Conservation (phyloP, 2,797 vertebrate genomes). For the Phrynocephalus guinanensis region DNA sequence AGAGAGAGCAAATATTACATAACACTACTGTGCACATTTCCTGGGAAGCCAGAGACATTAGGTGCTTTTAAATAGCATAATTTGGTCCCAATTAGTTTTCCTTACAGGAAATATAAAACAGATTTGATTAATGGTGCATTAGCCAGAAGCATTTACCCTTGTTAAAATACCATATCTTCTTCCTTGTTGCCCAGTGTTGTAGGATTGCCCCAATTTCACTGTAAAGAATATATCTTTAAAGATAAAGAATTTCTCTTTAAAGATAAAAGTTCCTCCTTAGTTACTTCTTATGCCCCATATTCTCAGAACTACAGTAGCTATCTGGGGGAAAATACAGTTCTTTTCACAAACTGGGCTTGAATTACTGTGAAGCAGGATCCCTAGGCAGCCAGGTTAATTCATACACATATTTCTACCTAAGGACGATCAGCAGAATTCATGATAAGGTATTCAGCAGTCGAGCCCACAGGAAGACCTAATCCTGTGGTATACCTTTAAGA, state of each 20-base stretch:
- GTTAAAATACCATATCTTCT: not conserved
- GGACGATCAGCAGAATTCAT: not conserved
- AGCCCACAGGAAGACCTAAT: not conserved
- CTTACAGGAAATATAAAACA: not conserved
- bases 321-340: not conserved
- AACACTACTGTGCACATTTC: not conserved
- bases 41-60: not conserved
- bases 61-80: not conserved
- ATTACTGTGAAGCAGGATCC: not conserved
- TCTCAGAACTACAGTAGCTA: not conserved
- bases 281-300: too few species aligned
- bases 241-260: not conserved
- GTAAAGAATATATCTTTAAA: not conserved
- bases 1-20: not conserved
- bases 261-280: not conserved
- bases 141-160: not conserved
- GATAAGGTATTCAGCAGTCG: too few species aligned
- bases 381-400: not conserved
- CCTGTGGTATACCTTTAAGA: too few species aligned
- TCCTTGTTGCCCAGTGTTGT: not conserved
- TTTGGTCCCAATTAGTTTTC: not conserved
- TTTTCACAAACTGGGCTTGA: not conserved
- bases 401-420: not conserved
- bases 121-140: conserved; percentile 22
- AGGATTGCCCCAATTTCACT: not conserved